A percentile compares a stretch with the other conserved stretches of the same genome.
Conservation (phyloP, 2,113 vertebrate genomes). For the Parus major region DNA sequence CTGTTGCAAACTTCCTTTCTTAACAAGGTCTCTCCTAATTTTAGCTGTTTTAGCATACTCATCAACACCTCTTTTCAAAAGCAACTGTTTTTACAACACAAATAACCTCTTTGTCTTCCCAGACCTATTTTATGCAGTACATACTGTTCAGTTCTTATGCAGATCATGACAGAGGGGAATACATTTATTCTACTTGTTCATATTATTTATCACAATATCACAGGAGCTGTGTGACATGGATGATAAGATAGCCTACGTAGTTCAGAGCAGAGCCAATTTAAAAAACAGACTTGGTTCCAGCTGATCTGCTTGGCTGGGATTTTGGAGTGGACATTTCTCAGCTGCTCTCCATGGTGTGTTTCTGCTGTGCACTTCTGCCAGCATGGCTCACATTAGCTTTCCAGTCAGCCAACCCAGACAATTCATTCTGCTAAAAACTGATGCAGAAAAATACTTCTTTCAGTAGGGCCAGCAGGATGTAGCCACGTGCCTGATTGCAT, state of each 20-base stretch:
- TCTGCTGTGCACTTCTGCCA: not conserved
- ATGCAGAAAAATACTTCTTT: not conserved
- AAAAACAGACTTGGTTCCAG: not conserved
- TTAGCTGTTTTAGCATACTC: not conserved
- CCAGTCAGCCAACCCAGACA: not conserved
- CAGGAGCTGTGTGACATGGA: not conserved
- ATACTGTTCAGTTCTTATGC: not conserved
- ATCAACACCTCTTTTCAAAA: not conserved
- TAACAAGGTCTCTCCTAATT: not conserved
- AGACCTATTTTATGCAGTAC: not conserved
- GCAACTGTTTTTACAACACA: not conserved
- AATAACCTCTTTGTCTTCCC: not conserved
- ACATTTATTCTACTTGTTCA: not conserved
- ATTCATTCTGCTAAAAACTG: not conserved
- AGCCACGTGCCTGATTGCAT: fast-evolving
- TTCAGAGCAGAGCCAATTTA: not conserved
- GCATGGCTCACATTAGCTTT: not conserved
- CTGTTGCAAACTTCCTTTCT: not conserved
- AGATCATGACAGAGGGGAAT: not conserved
- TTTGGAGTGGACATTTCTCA: not conserved
- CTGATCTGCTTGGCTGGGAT: not conserved
- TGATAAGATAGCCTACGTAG: not conserved
- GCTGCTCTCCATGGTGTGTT: not conserved
- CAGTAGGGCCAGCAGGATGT: not conserved
- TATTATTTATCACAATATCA: not conserved